Conservation (phyloP, 2,888 invertebrate species). For the Caenorhabditis zanzibari region DNA sequence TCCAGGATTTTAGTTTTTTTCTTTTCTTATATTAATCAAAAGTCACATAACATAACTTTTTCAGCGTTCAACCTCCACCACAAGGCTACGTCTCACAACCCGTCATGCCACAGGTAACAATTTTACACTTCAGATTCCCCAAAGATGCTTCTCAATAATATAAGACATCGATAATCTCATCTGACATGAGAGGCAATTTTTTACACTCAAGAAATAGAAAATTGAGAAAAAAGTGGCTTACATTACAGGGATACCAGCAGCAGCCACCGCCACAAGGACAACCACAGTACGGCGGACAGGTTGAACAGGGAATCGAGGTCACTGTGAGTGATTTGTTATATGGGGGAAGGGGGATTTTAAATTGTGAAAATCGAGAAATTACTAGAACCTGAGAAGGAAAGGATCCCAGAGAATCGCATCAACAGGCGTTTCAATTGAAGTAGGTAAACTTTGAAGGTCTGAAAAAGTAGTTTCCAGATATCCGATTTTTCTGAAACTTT, state of each 20-base stretch:
- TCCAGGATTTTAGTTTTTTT: neutral
- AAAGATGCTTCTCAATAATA: too few species aligned
- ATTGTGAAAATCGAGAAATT: too few species aligned
- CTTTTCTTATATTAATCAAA: neutral
- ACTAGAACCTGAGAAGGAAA: too few species aligned
- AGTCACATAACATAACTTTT: slow-evolving; percentile 9
- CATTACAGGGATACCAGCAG: slow-evolving; percentile 41
- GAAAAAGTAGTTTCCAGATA: too few species aligned
- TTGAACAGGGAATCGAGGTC: slow-evolving; percentile 54
- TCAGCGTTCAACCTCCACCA: slow-evolving; percentile 58
- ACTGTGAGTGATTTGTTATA: slow-evolving; percentile 22
- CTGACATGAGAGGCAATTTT: too few species aligned
- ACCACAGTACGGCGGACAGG: slow-evolving; percentile 28
- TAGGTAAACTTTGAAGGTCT: too few species aligned
- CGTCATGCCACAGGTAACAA: slow-evolving; percentile 42
- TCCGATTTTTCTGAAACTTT: too few species aligned
- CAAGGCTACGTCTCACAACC: slow-evolving; percentile 49
- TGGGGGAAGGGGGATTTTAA: too few species aligned
- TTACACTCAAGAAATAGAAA: too few species aligned
- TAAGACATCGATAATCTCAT: slow-evolving; percentile 52
- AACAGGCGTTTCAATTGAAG: too few species aligned
- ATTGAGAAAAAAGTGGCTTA: neutral
- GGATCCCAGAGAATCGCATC: too few species aligned
- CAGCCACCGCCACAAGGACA: slow-evolving; percentile 47
- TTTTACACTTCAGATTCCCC: slow-evolving; percentile 7